A percentile compares a stretch with the other conserved stretches of the same genome.
Conservation (phyloP, 35 echinoderm and acorn worm genomes). For the Lytechinus variegatus region DNA sequence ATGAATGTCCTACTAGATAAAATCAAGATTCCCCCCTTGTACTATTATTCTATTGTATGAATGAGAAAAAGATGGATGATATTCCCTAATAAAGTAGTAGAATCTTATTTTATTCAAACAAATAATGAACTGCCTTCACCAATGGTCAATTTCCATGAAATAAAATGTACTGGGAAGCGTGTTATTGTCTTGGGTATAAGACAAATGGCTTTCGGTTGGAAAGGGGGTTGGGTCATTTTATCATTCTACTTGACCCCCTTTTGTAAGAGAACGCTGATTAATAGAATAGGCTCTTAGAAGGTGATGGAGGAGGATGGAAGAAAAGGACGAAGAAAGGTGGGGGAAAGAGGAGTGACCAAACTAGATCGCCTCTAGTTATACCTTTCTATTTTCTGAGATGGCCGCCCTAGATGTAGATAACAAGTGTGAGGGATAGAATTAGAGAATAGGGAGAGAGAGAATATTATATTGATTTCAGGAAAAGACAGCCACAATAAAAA, state of each 20-base stretch:
- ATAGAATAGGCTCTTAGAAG: not conserved
- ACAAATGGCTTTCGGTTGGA: not conserved
- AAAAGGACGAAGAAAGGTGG: not conserved
- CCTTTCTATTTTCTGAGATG: not conserved
- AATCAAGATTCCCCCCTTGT: too few relatives aligned
- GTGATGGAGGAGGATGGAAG: not conserved
- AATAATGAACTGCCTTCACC: too few relatives aligned
- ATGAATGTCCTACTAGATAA: too few relatives aligned
- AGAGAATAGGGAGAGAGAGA: not conserved
- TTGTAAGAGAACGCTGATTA: not conserved
- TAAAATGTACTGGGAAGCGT: too few relatives aligned
- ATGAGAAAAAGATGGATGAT: too few relatives aligned
- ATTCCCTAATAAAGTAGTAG: too few relatives aligned
- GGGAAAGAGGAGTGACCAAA: not conserved
- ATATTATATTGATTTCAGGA: not conserved
- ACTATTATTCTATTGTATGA: too few relatives aligned
- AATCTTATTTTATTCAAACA: too few relatives aligned
- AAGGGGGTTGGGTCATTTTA: not conserved
- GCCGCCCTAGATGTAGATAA: slow-evolving; percentile 1
- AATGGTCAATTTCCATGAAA: too few relatives aligned
- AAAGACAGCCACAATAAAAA: not conserved
- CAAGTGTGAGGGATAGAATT: not conserved
- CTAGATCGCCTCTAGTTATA: not conserved
- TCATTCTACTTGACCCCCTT: not conserved
- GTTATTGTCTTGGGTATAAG: not conserved